phyloP scores from a whole-genome alignment of 2,113 vertebrate species.

The Peromyscus maniculatus region DNA sequence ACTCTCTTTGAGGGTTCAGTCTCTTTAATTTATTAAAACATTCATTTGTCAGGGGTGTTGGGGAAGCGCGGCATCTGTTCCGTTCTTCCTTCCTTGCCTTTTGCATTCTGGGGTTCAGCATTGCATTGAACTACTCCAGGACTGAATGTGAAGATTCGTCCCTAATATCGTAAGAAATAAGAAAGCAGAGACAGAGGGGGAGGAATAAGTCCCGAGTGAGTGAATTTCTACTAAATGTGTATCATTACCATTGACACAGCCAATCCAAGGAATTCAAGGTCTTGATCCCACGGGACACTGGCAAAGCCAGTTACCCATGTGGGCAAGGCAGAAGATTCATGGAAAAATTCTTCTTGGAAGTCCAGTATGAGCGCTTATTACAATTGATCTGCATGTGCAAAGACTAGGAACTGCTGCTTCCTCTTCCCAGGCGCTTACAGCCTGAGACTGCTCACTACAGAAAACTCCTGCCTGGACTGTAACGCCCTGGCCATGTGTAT shows the following conservation, averaged over 20 bases:
- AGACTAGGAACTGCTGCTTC: not conserved
- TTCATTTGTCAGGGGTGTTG: not conserved
- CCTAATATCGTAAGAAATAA: not conserved
- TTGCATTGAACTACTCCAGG: not conserved
- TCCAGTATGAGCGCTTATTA: not conserved
- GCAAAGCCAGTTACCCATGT: not conserved
- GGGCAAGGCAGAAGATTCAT: not conserved
- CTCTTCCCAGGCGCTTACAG: not conserved
- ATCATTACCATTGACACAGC: not conserved
- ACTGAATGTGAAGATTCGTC: not conserved
- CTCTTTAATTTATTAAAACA: not conserved
- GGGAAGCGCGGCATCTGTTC: not conserved
- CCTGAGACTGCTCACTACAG: not conserved
- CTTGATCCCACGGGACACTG: not conserved
- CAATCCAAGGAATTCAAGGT: not conserved
- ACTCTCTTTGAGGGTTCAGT: not conserved
- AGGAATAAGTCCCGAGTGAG: not conserved
- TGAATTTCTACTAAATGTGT: no score
- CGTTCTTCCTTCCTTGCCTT: not conserved
- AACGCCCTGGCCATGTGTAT: not conserved
- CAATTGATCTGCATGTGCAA: no score
- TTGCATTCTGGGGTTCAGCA: not conserved
- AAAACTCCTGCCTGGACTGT: no score
- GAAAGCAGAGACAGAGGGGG: not conserved
- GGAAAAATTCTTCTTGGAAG: not conserved